A percentile compares a stretch with the other conserved stretches of the same genome.
Conservation (phyloP, 1,140 invertebrate genomes). For the Saccostrea glomerata region DNA sequence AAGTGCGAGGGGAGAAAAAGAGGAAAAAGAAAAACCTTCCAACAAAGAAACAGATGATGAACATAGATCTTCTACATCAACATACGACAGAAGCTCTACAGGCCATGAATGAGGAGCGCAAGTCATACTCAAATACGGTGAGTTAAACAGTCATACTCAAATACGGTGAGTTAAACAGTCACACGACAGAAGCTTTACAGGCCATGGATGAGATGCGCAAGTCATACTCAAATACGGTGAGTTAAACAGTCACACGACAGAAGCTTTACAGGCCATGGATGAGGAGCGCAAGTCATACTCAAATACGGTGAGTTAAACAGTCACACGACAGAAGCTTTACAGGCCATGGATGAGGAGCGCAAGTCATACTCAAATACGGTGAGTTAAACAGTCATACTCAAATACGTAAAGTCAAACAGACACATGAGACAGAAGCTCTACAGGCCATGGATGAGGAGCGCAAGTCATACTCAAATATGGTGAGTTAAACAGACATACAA, state of each 20-base stretch:
- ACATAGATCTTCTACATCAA: conserved; percentile 70
- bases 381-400: background rate
- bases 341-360: too few species aligned
- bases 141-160: conserved; percentile 2
- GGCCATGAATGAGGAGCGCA: conserved; percentile 65
- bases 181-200: conserved; percentile 69
- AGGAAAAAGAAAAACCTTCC: conserved; percentile 64
- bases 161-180: too few species aligned
- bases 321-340: background rate
- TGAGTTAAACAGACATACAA: conserved; percentile 71
- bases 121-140: conserved; percentile 1
- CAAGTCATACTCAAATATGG: conserved; percentile 46
- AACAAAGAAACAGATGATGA: conserved; percentile 63
- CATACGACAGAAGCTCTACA: conserved; percentile 71
- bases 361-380: background rate
- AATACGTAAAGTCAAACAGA: background rate
- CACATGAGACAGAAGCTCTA: conserved; percentile 69
- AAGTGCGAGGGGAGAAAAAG: conserved; percentile 58
- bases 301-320: background rate
- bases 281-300: conserved; percentile 52
- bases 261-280: conserved; percentile 67
- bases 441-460: conserved; percentile 67
- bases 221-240: conserved; percentile 1
- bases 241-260: conserved; percentile 58
- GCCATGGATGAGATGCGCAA: conserved; percentile 64